Conservation (phyloP, 2,888 invertebrate species). For the Chrysodeixis includens region DNA sequence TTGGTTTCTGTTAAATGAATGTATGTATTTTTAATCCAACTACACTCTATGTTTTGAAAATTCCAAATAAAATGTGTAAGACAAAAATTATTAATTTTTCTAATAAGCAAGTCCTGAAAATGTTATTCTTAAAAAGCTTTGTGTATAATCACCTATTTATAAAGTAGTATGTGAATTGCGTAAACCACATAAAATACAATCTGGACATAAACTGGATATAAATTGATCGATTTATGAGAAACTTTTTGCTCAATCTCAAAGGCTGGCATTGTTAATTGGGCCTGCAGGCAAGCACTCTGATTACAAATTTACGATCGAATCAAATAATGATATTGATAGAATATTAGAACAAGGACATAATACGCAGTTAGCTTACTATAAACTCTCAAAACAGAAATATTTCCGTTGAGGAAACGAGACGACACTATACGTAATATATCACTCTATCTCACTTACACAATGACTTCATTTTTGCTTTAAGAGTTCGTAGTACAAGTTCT, state of each 20-base stretch:
- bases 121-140: too few species aligned
- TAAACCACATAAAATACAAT: background rate
- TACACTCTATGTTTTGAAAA: too few species aligned
- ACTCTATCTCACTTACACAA: too few species aligned
- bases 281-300: constrained; percentile 34
- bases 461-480: too few species aligned
- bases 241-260: constrained; percentile 13
- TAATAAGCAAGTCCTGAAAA: too few species aligned
- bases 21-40: too few species aligned
- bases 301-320: constrained; percentile 39
- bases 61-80: too few species aligned
- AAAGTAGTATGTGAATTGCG: background rate
- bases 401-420: too few species aligned
- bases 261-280: constrained; percentile 32
- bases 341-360: constrained; percentile 47
- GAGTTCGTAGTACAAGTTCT: background rate
- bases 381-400: background rate
- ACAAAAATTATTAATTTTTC: too few species aligned
- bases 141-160: too few species aligned
- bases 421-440: too few species aligned
- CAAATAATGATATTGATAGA: constrained; percentile 36
- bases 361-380: background rate
- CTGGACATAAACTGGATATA: background rate
- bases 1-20: too few species aligned
- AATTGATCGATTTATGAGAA: constrained; percentile 11